These are phyloP conservation scores for Ashinkailepas kermadecensis DNA, from an alignment of 2,888 invertebrate species.

Conservation along the genomic window DNA sequence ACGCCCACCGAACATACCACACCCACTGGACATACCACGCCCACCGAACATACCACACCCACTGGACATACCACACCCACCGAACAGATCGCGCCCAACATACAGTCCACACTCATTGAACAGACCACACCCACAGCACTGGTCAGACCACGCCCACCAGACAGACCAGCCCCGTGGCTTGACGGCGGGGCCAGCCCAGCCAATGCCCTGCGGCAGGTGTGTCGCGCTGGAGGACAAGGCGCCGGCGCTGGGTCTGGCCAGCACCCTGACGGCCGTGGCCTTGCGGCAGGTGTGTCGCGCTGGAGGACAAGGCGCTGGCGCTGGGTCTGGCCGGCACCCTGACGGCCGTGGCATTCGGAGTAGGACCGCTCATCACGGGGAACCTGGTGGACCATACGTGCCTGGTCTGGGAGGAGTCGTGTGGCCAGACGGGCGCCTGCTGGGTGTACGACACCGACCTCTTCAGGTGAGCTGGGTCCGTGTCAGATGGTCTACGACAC, in stretches of 20 bases:
- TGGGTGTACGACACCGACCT: slow-evolving; percentile 33
- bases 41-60: too few species aligned
- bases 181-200: too few species aligned
- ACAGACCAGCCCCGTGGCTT: too few species aligned
- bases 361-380: slow-evolving; percentile 31
- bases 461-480: slow-evolving; percentile 27
- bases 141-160: too few species aligned
- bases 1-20: too few species aligned
- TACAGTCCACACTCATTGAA: too few species aligned
- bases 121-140: too few species aligned
- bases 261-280: slow-evolving; percentile 25
- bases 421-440: slow-evolving; percentile 32
- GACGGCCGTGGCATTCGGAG: slow-evolving; percentile 28
- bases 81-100: too few species aligned
- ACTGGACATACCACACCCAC: too few species aligned
- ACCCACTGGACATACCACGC: too few species aligned
- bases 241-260: slow-evolving; percentile 31
- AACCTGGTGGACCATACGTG: slow-evolving; percentile 33
- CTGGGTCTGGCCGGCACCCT: slow-evolving; percentile 30
- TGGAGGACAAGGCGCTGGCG: slow-evolving; percentile 31
- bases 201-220: slow-evolving; percentile 27
- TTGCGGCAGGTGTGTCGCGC: slow-evolving; percentile 29
- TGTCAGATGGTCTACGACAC: too few species aligned
- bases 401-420: slow-evolving; percentile 33
- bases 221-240: slow-evolving; percentile 31